Evolutionary conservation across 2,888 invertebrate genomes (phyloP).

Genomic region (Tinea trinotella): DNA sequence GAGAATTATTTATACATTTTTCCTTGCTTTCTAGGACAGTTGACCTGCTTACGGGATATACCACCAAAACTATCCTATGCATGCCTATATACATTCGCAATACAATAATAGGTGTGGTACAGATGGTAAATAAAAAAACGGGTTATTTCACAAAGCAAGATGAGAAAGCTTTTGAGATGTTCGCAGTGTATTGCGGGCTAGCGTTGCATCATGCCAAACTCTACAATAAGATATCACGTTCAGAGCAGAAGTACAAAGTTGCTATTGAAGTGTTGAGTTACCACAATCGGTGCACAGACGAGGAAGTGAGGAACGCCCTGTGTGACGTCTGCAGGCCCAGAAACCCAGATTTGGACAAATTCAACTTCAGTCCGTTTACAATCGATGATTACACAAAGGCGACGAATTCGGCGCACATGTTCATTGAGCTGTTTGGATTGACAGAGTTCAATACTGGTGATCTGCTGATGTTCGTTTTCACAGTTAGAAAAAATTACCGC

Average conservation of each 20-base stretch:
- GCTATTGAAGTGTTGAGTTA: slow-evolving; percentile 88
- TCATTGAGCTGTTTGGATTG: slow-evolving; percentile 79
- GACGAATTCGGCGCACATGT: slow-evolving; percentile 81
- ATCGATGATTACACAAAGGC: slow-evolving; percentile 81
- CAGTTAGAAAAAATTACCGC: slow-evolving; percentile 88
- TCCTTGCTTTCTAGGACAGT: slow-evolving; percentile 62
- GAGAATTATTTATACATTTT: too few relatives aligned
- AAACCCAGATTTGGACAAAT: slow-evolving; percentile 54
- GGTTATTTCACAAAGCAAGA: slow-evolving; percentile 76
- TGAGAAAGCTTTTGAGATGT: slow-evolving; percentile 86
- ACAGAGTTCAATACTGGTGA: slow-evolving; percentile 77
- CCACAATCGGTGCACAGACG: slow-evolving; percentile 84
- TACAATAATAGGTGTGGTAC: slow-evolving; percentile 86
- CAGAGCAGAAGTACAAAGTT: slow-evolving; percentile 87
- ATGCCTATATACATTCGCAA: slow-evolving; percentile 90
- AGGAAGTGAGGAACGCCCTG: slow-evolving; percentile 70
- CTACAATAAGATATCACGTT: slow-evolving; percentile 85
- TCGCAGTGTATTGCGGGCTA: slow-evolving; percentile 88
- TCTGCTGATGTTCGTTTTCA: slow-evolving; percentile 81
- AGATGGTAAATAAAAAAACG: slow-evolving; percentile 84
- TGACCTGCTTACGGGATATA: slow-evolving; percentile 78
- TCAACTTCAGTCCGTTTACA: slow-evolving; percentile 81
- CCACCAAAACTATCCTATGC: slow-evolving; percentile 83
- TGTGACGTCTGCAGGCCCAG: slow-evolving; percentile 25
- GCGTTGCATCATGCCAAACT: slow-evolving; percentile 89